phyloP scores from a whole-genome alignment of 30 jellyfish, hydroid and myxozoan genomes.

The Nemopilema nomurai region DNA sequence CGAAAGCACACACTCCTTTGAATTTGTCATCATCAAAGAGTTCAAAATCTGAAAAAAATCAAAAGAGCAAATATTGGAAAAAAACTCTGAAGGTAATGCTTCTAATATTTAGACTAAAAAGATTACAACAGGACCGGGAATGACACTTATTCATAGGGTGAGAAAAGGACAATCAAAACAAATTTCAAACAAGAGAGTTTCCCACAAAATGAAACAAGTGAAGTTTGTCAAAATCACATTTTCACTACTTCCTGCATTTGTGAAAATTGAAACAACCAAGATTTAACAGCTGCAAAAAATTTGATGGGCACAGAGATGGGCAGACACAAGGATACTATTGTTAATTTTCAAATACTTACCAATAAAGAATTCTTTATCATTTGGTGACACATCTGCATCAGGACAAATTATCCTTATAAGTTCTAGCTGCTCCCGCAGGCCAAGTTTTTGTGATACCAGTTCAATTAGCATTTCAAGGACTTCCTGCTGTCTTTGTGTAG shows the following conservation, averaged over 20 bases:
- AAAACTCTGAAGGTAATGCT: not conserved
- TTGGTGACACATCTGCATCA: conserved; percentile 86
- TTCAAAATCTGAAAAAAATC: conserved; percentile 70
- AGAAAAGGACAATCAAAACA: too few relatives aligned
- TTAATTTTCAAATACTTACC: conserved; percentile 38
- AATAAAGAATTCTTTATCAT: conserved; percentile 88
- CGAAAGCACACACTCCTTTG: conserved; percentile 60
- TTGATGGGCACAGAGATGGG: not conserved
- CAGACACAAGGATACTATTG: not conserved
- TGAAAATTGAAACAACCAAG: not conserved
- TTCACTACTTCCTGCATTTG: too few relatives aligned
- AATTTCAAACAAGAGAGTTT: too few relatives aligned
- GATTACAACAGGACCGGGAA: not conserved
- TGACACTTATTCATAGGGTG: too few relatives aligned
- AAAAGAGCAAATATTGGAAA: not conserved
- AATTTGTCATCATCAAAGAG: conserved; percentile 85
- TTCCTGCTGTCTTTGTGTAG: conserved; percentile 73
- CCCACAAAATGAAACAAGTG: too few relatives aligned
- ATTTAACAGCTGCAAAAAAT: not conserved
- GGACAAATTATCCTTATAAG: conserved; percentile 85
- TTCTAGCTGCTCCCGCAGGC: conserved; percentile 87
- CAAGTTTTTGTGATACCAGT: conserved; percentile 85
- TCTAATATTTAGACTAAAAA: too few relatives aligned
- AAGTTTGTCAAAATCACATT: too few relatives aligned
- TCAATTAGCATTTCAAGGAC: conserved; percentile 74